These are phyloP conservation scores for Epicampocera succincta DNA, from an alignment of 2,888 invertebrate genomes.

Conservation along the genomic window DNA sequence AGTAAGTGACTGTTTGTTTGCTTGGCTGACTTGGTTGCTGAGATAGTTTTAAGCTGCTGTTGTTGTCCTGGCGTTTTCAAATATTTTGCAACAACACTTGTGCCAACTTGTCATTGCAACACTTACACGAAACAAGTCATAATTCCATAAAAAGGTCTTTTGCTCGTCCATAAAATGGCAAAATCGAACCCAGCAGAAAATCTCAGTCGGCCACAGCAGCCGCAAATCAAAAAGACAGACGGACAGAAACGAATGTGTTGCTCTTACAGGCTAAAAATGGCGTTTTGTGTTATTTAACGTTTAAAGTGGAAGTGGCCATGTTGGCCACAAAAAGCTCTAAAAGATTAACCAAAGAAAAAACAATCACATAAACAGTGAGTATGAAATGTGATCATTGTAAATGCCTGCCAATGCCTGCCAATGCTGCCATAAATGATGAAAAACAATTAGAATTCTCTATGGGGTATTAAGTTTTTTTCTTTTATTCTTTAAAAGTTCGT, in stretches of 20 bases:
- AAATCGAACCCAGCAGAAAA: conserved; percentile 35
- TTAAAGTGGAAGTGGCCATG: conserved; percentile 67
- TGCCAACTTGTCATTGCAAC: conserved; percentile 70
- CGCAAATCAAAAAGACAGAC: conserved; percentile 12
- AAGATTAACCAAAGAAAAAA: conserved; percentile 3
- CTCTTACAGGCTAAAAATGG: conserved; percentile 61
- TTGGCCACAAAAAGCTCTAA: conserved; percentile 48
- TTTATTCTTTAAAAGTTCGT: conserved; percentile 16
- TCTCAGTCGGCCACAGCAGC: conserved; percentile 24
- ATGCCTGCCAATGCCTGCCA: conserved; percentile 54
- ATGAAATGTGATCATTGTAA: conserved; percentile 66
- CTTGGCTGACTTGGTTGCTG: neutral
- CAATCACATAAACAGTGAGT: conserved; percentile 17
- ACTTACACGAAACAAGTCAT: conserved; percentile 68
- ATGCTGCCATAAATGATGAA: conserved; percentile 68
- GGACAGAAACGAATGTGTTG: conserved; percentile 35
- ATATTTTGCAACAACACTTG: conserved; percentile 63
- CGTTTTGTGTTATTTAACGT: conserved; percentile 42
- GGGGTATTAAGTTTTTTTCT: conserved; percentile 37
- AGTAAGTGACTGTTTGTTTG: conserved; percentile 12
- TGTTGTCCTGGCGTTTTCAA: conserved; percentile 66
- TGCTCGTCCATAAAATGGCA: conserved; percentile 40
- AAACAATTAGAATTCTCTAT: conserved; percentile 71
- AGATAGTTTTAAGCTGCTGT: conserved; percentile 17
- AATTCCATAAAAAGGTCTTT: conserved; percentile 65